Base-by-base conservation (phyloP, 2,797 vertebrate genomes). In the Decapterus maruadsi region DNA sequence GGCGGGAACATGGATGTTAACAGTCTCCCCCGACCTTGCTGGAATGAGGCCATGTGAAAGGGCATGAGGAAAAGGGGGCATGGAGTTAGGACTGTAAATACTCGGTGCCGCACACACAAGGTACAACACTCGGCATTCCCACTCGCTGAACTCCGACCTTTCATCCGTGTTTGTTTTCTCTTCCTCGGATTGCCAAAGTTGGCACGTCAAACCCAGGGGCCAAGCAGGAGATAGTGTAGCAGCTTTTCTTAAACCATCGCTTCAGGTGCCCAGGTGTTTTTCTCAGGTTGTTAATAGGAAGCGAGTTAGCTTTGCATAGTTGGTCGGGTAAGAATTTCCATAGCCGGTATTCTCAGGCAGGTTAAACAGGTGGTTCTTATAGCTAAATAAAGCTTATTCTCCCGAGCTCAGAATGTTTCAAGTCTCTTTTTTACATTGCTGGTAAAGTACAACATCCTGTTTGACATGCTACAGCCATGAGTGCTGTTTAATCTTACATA, bases 41-140 rank as follows among this genome's bases (percentile, higher is more conserved):
- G 71, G 80, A 85, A 78, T 73, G 68, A 53, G 79, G 80, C 80
- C 69, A 20, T 50, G 36, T 17, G 20, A 88, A 89, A 91, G 77
- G 86, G 85, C 53, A 50, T 0, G 3, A 74, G 68, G 78, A 71
- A 57, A 71, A 71, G 55, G 29, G 60, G 76, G 75, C 8, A 12
- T 36, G 38, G 7, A 54, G 82, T 72, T 8, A 4, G 46, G 10
- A 65, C 67, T 78, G 59, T 70, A 78, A 82, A 91, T 83, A 82
- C 68, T 73, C 8, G 19, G 34, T 60, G 73, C 74, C 51, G 61
- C 61, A 34, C 31, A 86, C 76, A 66, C 40, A 60, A 69, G 60
- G 69, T 38, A 58, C 75, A 59, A 81, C 45, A 36, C 16, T 76
- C 20, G 13, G 74, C 78, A 60, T 81, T 89, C 80, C 75, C 20